Evolutionary conservation across 2,113 vertebrate species (phyloP).

Genomic region (Anas platyrhynchos): DNA sequence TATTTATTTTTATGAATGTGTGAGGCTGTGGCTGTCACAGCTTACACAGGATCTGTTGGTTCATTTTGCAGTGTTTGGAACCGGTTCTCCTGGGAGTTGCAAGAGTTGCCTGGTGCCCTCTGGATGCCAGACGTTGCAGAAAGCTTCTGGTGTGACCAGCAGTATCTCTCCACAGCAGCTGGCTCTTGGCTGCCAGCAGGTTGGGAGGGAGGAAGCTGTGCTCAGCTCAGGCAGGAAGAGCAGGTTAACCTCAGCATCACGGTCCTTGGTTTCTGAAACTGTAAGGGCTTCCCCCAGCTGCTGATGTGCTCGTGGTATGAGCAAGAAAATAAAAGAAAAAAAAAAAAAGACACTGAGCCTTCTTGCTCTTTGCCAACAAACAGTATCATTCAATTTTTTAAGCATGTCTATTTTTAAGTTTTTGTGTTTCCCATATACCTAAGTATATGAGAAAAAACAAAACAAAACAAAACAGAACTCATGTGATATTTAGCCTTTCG

Average conservation of each 20-base stretch:
- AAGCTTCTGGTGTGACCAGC: background rate
- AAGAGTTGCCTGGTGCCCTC: background rate
- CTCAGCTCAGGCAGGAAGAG: background rate
- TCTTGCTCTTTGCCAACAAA: background rate
- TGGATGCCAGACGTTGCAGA: background rate
- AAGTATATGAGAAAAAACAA: background rate
- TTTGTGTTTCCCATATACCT: background rate
- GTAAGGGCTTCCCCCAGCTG: background rate
- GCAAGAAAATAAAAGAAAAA: background rate
- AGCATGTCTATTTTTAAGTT: background rate
- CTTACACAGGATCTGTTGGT: background rate
- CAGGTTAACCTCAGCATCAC: background rate
- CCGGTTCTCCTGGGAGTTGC: background rate
- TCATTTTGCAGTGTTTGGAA: background rate
- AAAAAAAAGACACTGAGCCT: background rate
- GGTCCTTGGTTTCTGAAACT: background rate
- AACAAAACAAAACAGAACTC: too few species aligned
- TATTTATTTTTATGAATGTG: background rate
- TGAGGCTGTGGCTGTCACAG: background rate
- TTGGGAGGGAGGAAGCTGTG: background rate
- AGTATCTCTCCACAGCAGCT: background rate
- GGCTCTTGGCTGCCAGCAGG: fast-evolving
- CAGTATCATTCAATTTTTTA: background rate
- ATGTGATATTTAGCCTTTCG: background rate
- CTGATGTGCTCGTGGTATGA: background rate